Evolutionary conservation across 2,888 invertebrate genomes (phyloP), one percentile per base, ranked within the genome.

Genomic region (Lasioglossum lativentre): DNA sequence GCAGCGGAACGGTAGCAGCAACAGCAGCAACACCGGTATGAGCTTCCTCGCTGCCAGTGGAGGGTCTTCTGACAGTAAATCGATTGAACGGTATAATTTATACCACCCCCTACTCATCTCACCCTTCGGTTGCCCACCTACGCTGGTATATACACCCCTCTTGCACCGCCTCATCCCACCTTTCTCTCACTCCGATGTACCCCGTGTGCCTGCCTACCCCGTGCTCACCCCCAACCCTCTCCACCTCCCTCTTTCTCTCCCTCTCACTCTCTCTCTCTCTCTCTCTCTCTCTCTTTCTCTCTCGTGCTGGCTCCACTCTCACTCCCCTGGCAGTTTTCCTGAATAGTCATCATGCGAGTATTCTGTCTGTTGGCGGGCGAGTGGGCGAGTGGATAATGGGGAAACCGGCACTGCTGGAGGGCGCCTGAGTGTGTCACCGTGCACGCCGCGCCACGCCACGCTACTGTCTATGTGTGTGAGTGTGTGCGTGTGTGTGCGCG

Each of bases 71-170:
- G 95, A 95, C 95, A 95, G 95, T 90, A 95, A 95, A 95, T 95
- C 95, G 95, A 95, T 95, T 92, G 95, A 94, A 95, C 94, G 94
- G 94, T 95, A 95, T 95, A 95, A 95, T 95, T 95, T 95, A 95
- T 95, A 95, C 95, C 94, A 94, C 93, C 94, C 94, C 93, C 90
- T 93, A 92, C 92, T 90, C 90, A 87, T 88, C 88, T 88, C 85
- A 59, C 88, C 90, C 88, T 83, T 82, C 77, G 83, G 89, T 71
- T 86, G 86, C 90, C 90, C 90, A 90, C 89, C 90, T 90, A 90
- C 90, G 86, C 83, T 86, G 86, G 86, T 81, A 86, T 85, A 83
- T 82, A 90, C 92, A 78, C 84, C 80, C 78, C 74, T 80, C 56
- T 68, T 30, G 30, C 38, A 78, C 77, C 42, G 80, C 80, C 40